These are phyloP conservation scores for Pachyseris speciosa DNA, from an alignment of 64 coral and sea anemone genomes.

Conservation along the genomic window DNA sequence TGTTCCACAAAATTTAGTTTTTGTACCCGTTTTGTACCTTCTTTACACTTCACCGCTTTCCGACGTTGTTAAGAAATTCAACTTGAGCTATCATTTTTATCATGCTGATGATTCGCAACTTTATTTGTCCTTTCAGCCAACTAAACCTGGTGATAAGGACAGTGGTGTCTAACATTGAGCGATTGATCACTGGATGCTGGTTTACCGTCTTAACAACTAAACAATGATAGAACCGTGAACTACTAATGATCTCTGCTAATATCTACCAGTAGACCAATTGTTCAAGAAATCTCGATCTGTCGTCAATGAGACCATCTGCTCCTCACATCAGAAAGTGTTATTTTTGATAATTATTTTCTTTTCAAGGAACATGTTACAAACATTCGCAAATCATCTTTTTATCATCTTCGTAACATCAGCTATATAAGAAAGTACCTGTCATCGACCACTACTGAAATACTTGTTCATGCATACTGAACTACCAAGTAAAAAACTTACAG, in stretches of 20 bases:
- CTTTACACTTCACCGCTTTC: constrained; percentile 7
- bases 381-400: constrained; percentile 38
- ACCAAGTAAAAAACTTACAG: constrained; percentile 16
- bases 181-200: constrained; percentile 3
- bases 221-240: constrained; percentile 17
- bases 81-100: no score
- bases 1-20: constrained; percentile 29
- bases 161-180: background rate
- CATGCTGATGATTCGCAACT: no score
- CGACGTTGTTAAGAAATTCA: constrained; percentile 1
- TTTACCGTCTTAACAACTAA: constrained; percentile 5
- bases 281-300: constrained; percentile 5
- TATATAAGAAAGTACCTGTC: constrained; percentile 38
- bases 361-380: constrained; percentile 12
- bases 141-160: background rate
- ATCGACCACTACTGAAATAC: background rate
- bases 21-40: background rate
- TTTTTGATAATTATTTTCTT: constrained; percentile 9
- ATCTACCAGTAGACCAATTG: background rate
- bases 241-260: background rate
- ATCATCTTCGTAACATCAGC: constrained; percentile 46
- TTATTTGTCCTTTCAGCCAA: no score
- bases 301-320: background rate
- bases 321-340: background rate
- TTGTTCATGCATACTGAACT: constrained; percentile 31